Conservation (phyloP, 2,797 vertebrate genomes). For the Mycteria americana region DNA sequence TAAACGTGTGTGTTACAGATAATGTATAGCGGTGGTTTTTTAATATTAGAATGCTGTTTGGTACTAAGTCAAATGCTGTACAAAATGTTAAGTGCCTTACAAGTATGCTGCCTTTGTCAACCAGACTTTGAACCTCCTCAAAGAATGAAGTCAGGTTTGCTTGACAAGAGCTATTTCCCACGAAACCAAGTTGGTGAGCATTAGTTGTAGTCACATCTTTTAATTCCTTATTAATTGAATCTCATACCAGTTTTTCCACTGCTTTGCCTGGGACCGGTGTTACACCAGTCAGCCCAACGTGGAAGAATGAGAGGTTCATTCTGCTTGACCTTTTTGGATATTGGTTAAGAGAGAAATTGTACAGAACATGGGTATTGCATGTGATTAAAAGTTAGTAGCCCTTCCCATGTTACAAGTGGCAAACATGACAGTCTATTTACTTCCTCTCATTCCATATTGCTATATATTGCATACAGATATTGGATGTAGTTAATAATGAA, state of each 20-base stretch:
- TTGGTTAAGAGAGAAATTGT: neutral
- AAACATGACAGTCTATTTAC: neutral
- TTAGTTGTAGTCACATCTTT: neutral
- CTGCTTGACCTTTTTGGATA: slow-evolving; percentile 1
- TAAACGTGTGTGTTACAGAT: neutral
- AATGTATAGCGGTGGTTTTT: neutral
- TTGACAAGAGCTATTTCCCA: neutral
- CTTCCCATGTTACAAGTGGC: neutral
- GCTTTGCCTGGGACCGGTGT: neutral
- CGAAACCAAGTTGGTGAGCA: neutral
- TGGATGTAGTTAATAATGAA: neutral
- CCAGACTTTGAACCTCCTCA: neutral
- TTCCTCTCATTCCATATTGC: neutral
- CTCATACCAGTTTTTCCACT: neutral
- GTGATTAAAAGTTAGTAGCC: neutral
- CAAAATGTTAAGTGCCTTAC: neutral
- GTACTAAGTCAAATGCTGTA: neutral
- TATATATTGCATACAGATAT: neutral
- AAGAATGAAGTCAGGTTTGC: neutral
- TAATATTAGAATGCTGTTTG: neutral
- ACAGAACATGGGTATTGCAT: neutral
- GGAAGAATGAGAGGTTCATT: neutral
- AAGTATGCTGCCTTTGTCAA: neutral
- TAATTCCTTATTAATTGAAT: slow-evolving; percentile 4
- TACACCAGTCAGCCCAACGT: neutral